Conservation (phyloP, 2,797 vertebrate species). For the Alectoris magna region DNA sequence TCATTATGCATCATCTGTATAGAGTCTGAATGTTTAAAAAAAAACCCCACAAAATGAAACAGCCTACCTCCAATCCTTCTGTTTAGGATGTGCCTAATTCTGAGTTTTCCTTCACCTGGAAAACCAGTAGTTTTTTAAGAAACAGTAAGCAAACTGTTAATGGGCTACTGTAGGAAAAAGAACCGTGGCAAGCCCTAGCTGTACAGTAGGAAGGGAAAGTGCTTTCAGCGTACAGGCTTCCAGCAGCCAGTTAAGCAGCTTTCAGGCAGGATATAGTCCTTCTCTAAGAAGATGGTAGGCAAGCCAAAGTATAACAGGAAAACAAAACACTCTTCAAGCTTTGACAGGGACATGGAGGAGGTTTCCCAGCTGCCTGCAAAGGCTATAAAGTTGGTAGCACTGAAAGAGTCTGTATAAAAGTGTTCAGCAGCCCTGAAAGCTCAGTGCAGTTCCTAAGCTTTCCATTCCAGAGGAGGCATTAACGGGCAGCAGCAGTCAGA, state of each 20-base stretch:
- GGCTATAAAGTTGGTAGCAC: neutral
- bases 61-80: neutral
- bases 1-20: accelerated
- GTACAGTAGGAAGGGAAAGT: neutral
- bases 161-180: neutral
- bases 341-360: neutral
- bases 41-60: neutral
- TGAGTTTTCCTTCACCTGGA: neutral
- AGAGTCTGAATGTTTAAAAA: neutral
- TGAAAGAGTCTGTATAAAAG: neutral
- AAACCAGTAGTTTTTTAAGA: neutral
- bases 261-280: neutral
- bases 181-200: neutral
- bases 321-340: neutral
- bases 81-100: neutral
- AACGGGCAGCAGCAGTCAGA: neutral
- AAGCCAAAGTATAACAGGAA: neutral
- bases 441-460: neutral
- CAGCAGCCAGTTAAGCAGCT: neutral
- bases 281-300: neutral
- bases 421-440: neutral
- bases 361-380: conserved; percentile 33
- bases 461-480: neutral
- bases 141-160: neutral
- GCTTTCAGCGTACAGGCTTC: neutral